phyloP scores from a whole-genome alignment of 2,113 vertebrate species.

The Thinocorus orbignyianus region DNA sequence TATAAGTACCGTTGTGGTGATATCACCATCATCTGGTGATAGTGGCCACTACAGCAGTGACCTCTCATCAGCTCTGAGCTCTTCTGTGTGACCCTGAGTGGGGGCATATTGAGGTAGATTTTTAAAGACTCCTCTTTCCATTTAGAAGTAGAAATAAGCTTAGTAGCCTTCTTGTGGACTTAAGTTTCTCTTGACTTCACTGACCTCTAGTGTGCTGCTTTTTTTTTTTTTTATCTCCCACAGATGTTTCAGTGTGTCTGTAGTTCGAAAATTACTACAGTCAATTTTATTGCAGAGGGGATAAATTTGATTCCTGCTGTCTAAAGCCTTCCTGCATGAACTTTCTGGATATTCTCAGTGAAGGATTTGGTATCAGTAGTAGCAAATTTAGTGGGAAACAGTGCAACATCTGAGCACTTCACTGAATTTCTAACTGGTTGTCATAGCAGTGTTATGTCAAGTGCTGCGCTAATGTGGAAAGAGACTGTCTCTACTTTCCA shows the following conservation, averaged over 20 bases:
- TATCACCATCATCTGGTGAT: not conserved
- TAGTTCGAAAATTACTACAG: not conserved
- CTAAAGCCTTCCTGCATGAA: not conserved
- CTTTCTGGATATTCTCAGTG: not conserved
- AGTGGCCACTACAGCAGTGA: not conserved
- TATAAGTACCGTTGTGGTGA: accelerated
- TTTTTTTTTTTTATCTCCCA: not conserved
- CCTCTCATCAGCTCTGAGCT: not conserved
- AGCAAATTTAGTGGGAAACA: accelerated
- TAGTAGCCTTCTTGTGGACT: not conserved
- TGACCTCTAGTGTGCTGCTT: not conserved
- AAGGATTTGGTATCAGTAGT: not conserved
- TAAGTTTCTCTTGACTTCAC: not conserved
- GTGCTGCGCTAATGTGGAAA: not conserved
- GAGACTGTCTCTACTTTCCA: not conserved
- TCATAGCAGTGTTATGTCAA: not conserved
- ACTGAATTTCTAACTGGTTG: not conserved
- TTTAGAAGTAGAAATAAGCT: not conserved
- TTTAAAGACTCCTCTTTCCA: not conserved
- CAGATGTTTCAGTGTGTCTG: not conserved
- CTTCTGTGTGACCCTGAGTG: not conserved
- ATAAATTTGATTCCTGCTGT: not conserved
- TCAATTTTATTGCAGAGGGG: not conserved
- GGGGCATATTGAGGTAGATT: not conserved
- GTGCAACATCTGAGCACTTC: not conserved